Conservation (phyloP, 2,888 invertebrate species). For the Acronicta alni region DNA sequence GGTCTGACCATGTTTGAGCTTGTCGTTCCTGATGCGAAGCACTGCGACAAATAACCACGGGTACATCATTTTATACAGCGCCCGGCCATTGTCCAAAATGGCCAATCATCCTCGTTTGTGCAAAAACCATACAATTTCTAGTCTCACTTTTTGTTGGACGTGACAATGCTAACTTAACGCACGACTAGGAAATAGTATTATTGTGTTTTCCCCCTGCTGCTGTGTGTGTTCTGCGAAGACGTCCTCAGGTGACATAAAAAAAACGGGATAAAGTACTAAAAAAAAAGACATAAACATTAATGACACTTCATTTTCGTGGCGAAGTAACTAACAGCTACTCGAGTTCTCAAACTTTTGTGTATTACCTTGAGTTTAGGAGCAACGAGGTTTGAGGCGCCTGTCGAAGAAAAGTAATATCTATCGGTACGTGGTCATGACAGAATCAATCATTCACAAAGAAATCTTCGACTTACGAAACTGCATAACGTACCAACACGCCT, state of each 20-base stretch:
- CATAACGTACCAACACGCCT: no score
- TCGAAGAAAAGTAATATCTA: no score
- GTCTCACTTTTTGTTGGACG: conserved; percentile 64
- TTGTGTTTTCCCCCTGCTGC: conserved; percentile 38
- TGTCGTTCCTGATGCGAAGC: conserved; percentile 27
- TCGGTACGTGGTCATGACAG: no score
- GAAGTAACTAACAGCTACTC: no score
- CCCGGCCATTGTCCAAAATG: conserved; percentile 59
- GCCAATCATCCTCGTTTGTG: conserved; percentile 72
- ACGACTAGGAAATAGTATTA: conserved; percentile 33
- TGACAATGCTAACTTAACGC: conserved; percentile 55
- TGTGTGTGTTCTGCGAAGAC: neutral
- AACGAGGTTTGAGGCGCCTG: no score
- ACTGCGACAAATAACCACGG: conserved; percentile 46
- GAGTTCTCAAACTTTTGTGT: no score
- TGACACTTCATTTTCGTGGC: no score
- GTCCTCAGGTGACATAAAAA: neutral
- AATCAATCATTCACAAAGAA: no score
- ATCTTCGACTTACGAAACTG: no score
- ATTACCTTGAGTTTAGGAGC: no score
- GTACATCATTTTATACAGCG: conserved; percentile 66
- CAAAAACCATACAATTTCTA: conserved; percentile 62
- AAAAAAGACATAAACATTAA: no score
- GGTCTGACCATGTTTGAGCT: conserved; percentile 62
- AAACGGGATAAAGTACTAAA: neutral